These are phyloP conservation scores for Apamea monoglypha DNA, from an alignment of 2,888 invertebrate species.

Conservation along the genomic window DNA sequence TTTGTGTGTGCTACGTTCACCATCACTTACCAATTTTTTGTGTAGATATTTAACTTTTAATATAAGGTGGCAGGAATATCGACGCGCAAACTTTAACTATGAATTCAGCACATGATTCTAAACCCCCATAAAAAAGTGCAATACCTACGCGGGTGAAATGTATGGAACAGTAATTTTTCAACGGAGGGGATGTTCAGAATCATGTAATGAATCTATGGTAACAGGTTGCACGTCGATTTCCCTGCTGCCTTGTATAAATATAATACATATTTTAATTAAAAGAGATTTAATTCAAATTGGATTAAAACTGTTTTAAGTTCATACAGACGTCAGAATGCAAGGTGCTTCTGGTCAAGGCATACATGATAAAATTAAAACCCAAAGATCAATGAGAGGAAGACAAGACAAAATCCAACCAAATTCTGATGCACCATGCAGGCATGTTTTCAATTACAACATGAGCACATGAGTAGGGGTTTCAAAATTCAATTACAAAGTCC, in stretches of 20 bases:
- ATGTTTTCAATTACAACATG: conserved; percentile 67
- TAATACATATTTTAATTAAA: not conserved
- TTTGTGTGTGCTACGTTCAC: not conserved
- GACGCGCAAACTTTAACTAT: not conserved
- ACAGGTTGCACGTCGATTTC: not conserved
- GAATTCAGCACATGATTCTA: not conserved
- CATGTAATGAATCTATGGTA: not conserved
- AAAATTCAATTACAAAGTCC: conserved; percentile 84
- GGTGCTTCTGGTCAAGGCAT: not conserved
- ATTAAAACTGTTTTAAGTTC: not conserved
- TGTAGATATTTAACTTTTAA: not conserved
- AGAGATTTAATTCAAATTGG: not conserved
- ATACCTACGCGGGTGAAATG: not conserved
- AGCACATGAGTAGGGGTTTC: conserved; percentile 75
- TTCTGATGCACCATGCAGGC: conserved; percentile 49
- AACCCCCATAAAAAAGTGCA: not conserved
- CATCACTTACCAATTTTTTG: not conserved
- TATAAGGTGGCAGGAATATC: not conserved
- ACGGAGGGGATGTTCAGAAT: not conserved
- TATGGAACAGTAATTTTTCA: not conserved
- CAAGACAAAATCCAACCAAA: not conserved
- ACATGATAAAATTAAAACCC: not conserved
- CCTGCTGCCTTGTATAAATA: too few relatives aligned
- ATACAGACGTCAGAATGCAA: too few relatives aligned
- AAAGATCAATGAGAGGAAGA: not conserved